Evolutionary conservation across 1,140 invertebrate species (phyloP).

Genomic region (Caenorhabditis elegans): WBcel235 BX284602.5:8274001-8274500

Average conservation of each 20-base stretch:
- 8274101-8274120: background rate
- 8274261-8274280: background rate
- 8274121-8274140: background rate
- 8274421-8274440: background rate
- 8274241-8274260: background rate
- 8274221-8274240: background rate
- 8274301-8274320: background rate
- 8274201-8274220: background rate
- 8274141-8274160: background rate
- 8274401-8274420: background rate
- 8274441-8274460: background rate
- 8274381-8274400: background rate
- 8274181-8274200: background rate
- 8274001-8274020: background rate
- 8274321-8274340: background rate
- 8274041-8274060: background rate
- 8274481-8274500: background rate
- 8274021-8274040: background rate
- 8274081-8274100: background rate
- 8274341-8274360: background rate
- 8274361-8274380: background rate
- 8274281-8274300: background rate
- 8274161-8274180: background rate
- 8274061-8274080: background rate
- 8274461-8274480: background rate